Base-by-base conservation (phyloP, 2,797 vertebrate genomes). In the Gymnopithys bicolor region DNA sequence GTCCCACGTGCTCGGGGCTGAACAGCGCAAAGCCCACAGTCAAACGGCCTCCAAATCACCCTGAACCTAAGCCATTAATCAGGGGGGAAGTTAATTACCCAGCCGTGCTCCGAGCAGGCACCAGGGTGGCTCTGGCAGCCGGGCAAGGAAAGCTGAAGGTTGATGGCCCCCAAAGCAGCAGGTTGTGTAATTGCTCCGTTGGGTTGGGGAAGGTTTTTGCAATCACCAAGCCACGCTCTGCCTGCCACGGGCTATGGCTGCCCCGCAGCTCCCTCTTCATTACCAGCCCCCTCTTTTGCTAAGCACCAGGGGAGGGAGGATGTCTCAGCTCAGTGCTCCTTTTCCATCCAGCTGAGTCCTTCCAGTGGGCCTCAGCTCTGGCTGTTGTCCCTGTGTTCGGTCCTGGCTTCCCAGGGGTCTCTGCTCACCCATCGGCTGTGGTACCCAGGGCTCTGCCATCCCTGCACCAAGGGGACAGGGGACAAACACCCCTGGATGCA, bases 301-400 rank as follows among this genome's bases (percentile, higher is more conserved):
- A 8, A 52, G 14, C 1, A 2, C 5, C 18, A 55, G 19, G 15
- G 19, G 75, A 32, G 10, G n/a, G 77, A 52, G 48, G 66, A 35
- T 19, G 14, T 28, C 74, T 30, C 78, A 22, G 46, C 33, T 25
- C 19, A 1, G 28, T 30, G 4, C 45, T 25, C 7, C 2, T 56
- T 77, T 69, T 49, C 48, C 53, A 2, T 1, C 68, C 1, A 48
- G 84, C 33, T 5, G 27, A 16, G 46, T 68, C 80, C 27, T 63
- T 73, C 39, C 24, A 5, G 4, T 7, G 35, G 74, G 63, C 19
- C 7, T 7, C 4, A 0, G 51, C 33, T 62, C 30, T 0, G 3
- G 28, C 30, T 25, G 5, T 2, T 4, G 27, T 6, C 56, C 52
- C 66, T 1, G 0, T 11, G 12, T 22, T 3, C 0, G n/a, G 22